Evolutionary conservation across 2,113 vertebrate species (phyloP).

Genomic region (Cyanoderma ruficeps): DNA sequence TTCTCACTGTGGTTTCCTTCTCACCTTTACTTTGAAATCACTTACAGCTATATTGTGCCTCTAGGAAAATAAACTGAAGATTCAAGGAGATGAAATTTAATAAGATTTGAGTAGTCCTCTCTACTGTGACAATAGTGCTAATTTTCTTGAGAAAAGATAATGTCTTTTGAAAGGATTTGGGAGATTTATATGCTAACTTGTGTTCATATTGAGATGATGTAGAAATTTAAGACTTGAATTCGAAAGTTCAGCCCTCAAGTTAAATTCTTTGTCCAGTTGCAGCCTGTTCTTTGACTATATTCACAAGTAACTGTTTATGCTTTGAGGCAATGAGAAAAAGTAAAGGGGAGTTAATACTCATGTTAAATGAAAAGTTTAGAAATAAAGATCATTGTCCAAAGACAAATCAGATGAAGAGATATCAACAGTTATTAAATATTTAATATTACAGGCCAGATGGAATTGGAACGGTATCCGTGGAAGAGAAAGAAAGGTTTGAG

Average conservation of each 20-base stretch:
- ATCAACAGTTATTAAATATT: not conserved
- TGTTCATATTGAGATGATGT: not conserved
- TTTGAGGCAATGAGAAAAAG: not conserved
- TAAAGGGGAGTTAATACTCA: not conserved
- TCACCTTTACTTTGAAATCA: not conserved
- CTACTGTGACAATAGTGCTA: not conserved
- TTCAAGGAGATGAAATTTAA: not conserved
- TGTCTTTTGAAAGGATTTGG: not conserved
- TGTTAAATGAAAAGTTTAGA: not conserved
- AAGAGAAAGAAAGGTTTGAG: constrained; percentile 91
- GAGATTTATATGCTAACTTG: not conserved
- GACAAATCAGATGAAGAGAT: not conserved
- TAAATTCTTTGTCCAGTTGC: not conserved
- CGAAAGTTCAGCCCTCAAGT: not conserved
- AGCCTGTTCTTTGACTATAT: not conserved
- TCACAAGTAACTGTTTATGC: not conserved
- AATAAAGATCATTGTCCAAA: not conserved
- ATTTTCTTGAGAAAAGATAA: not conserved
- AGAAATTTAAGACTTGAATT: not conserved
- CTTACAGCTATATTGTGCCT: not conserved
- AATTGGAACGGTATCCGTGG: constrained; percentile 90
- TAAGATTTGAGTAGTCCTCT: not conserved
- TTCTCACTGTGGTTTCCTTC: not conserved
- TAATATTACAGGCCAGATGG: constrained; percentile 89
- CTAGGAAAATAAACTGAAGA: not conserved